Evolutionary conservation across 2,113 vertebrate genomes (phyloP).

Genomic region (Cinclus cinclus): DNA sequence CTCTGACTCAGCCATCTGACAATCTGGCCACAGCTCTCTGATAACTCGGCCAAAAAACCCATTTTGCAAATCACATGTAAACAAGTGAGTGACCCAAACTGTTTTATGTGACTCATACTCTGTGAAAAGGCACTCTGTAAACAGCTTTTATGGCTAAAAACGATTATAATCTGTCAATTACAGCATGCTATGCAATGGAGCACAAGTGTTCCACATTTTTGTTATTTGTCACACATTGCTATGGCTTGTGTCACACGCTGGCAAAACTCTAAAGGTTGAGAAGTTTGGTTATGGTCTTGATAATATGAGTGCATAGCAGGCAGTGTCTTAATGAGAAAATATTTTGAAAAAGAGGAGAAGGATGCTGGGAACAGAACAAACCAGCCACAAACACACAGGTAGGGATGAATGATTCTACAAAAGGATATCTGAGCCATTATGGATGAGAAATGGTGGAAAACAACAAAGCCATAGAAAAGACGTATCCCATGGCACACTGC

Average conservation of each 20-base stretch:
- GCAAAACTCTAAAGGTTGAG: constrained; percentile 18
- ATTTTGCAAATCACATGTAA: not conserved
- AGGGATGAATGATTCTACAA: not conserved
- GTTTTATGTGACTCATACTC: not conserved
- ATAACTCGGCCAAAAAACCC: not conserved
- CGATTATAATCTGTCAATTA: not conserved
- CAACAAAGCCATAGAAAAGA: not conserved
- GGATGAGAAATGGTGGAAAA: not conserved
- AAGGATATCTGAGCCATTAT: not conserved
- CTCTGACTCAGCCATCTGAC: not conserved
- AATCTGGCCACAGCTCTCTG: not conserved
- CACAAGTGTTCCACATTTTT: constrained; percentile 50
- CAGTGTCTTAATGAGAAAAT: not conserved
- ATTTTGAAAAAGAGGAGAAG: not conserved
- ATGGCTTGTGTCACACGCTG: constrained; percentile 29
- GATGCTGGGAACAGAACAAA: not conserved
- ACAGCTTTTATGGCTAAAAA: constrained; percentile 33
- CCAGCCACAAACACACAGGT: not conserved
- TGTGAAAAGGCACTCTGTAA: not conserved
- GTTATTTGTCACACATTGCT: constrained; percentile 62
- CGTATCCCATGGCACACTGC: not conserved
- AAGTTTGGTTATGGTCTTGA: not conserved
- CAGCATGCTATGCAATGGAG: not conserved
- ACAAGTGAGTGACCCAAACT: not conserved
- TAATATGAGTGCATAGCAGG: not conserved